Base-by-base conservation (phyloP, 2,113 vertebrate species). In the Hyla sarda region DNA sequence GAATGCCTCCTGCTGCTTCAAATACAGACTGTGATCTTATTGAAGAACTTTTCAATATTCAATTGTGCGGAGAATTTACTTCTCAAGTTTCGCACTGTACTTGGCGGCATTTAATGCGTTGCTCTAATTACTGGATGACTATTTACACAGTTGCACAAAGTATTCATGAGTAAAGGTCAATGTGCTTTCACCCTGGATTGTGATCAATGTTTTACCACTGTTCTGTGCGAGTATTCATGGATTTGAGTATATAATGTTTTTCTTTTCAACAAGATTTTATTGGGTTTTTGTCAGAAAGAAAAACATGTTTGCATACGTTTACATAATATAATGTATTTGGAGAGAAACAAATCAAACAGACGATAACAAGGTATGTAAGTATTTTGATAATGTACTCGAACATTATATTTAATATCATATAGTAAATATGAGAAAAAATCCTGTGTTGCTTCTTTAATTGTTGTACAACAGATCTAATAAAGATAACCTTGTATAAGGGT, bases 121-220 rank as follows among this genome's bases (percentile, higher is more conserved):
- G 32, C 7, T 62, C 56, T 81, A 62, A 81, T 81, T 81, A 81
- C 23, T 3, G 23, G 56, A 25, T 65, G 78, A n/a, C 54, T 81
- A 81, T 81, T 81, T 81, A 81, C 78, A 81, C 78, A 81, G 78
- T 81, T 81, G 56, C 78, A 81, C 78, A 65, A 81, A 81, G 37
- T 41, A 47, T 81, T 58, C 37, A 47, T 65, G 32, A 81, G 13
- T 47, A 81, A 81, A 65, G 56, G 56, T 81, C 37, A 58, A 41
- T 11, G 65, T 47, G 58, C 14, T 37, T 28, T 62, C 25, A 37
- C n/a, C 41, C 41, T 45, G 37, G 34, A 81, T 2, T 14, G 37
- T 0, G 11, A 65, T 32, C 78, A 81, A 62, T 47, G 6, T 65
- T n/a, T 34, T 28, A n/a, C 58, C 78, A 47, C 25, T n/a, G 12